Evolutionary conservation across 1,140 invertebrate species (phyloP).

Genomic region (Microplitis demolitor): DNA sequence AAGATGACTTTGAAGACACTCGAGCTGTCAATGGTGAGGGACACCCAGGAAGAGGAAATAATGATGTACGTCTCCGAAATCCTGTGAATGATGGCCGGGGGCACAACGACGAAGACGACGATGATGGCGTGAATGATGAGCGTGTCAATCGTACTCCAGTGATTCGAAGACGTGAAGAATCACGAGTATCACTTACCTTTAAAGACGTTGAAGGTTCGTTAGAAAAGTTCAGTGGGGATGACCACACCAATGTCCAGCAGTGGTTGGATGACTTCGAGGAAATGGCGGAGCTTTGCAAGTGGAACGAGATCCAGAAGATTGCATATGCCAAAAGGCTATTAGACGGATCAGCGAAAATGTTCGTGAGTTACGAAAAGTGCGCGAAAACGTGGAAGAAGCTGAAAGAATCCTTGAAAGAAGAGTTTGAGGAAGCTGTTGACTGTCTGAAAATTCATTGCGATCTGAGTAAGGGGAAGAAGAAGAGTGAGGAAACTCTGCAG

Average conservation of each 20-base stretch:
- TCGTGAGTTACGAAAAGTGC: slow-evolving; percentile 22
- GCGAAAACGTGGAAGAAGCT: slow-evolving; percentile 24
- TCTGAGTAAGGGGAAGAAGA: slow-evolving; percentile 27
- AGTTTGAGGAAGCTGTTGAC: slow-evolving; percentile 29
- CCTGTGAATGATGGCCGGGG: too few relatives aligned
- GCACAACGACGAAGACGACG: neutral
- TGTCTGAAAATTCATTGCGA: slow-evolving; percentile 28
- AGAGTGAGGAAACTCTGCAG: slow-evolving; percentile 29
- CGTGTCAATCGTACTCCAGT: neutral
- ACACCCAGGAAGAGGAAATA: too few relatives aligned
- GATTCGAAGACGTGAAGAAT: slow-evolving; percentile 3
- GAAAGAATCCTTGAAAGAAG: slow-evolving; percentile 12
- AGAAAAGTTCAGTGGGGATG: slow-evolving; percentile 34
- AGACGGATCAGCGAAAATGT: slow-evolving; percentile 28
- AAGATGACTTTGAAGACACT: neutral
- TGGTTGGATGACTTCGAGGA: slow-evolving; percentile 40
- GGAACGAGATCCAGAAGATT: slow-evolving; percentile 26
- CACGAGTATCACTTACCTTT: slow-evolving; percentile 13
- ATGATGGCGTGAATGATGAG: neutral
- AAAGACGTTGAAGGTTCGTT: slow-evolving; percentile 37
- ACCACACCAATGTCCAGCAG: slow-evolving; percentile 18
- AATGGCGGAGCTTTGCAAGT: slow-evolving; percentile 34
- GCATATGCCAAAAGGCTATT: slow-evolving; percentile 26
- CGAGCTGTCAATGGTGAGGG: too few relatives aligned
- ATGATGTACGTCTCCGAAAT: too few relatives aligned